These are phyloP conservation scores for Cephus cinctus DNA, from an alignment of 1,140 invertebrate species.

Conservation along the genomic window DNA sequence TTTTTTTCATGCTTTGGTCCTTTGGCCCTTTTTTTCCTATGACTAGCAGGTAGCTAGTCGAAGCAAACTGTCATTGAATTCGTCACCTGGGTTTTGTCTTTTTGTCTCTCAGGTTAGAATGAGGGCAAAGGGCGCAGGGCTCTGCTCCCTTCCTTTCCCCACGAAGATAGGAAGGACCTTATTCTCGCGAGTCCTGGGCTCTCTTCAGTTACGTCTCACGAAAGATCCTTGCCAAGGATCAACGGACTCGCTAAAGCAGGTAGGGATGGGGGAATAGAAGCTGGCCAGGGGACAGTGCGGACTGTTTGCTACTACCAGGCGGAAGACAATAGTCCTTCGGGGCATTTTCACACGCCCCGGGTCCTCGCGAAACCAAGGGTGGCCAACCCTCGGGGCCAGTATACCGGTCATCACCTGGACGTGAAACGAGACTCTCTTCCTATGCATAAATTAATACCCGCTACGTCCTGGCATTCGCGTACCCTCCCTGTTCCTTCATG, in stretches of 20 bases:
- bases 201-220: too few relatives aligned
- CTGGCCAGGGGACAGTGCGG: conserved; percentile 16
- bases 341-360: conserved; percentile 44
- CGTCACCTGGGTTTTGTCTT: too few relatives aligned
- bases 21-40: conserved; percentile 13
- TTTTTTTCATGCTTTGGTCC: background rate
- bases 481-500: too few relatives aligned
- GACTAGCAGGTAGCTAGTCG: too few relatives aligned
- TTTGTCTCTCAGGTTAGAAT: too few relatives aligned
- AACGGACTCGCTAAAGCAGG: background rate
- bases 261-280: background rate
- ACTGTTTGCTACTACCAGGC: conserved; percentile 23
- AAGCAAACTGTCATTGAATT: too few relatives aligned
- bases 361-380: conserved; percentile 25
- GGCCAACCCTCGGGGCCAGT: conserved; percentile 30
- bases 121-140: too few relatives aligned
- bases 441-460: conserved; percentile 46
- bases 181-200: too few relatives aligned
- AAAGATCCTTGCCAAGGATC: too few relatives aligned
- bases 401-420: conserved; percentile 46
- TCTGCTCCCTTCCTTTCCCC: too few relatives aligned
- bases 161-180: too few relatives aligned
- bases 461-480: conserved; percentile 26
- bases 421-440: conserved; percentile 33
- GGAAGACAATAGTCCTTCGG: conserved; percentile 34